Conservation (phyloP, 2,113 vertebrate genomes). For the pig (Sus scrofa) region DNA sequence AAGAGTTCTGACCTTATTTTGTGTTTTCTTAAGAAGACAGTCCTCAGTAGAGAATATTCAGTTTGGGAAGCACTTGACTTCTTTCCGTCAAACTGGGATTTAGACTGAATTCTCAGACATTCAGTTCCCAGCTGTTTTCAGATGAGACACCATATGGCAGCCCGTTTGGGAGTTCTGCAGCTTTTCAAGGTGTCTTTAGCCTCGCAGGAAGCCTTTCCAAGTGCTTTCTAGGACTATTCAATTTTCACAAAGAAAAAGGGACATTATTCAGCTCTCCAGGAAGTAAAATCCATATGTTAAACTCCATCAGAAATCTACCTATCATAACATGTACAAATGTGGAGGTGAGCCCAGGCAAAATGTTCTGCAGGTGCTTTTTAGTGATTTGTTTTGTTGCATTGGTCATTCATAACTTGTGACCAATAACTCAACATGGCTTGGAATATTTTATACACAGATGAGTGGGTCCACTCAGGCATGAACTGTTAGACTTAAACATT, state of each 20-base stretch:
- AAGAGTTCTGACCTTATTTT: conserved; percentile 23
- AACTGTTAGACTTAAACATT: neutral
- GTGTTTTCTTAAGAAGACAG: neutral
- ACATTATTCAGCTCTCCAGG: neutral
- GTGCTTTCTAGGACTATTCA: neutral
- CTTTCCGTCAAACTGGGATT: neutral
- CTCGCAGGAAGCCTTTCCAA: neutral
- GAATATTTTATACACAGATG: neutral
- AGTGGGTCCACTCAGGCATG: neutral
- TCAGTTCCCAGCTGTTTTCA: neutral
- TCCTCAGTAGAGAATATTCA: conserved; percentile 6
- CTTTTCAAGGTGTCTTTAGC: neutral
- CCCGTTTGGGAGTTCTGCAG: neutral
- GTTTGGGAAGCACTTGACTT: conserved; percentile 32
- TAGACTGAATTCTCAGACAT: neutral
- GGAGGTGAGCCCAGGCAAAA: neutral
- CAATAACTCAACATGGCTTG: neutral
- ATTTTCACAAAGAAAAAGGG: neutral
- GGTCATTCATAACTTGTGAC: neutral
- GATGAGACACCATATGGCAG: neutral
- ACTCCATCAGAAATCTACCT: neutral
- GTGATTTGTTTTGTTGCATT: neutral
- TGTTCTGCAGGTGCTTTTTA: neutral
- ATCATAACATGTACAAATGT: neutral
- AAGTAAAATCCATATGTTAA: neutral